Evolutionary conservation across 2,888 invertebrate species (phyloP).

Genomic region (Cheiracanthium punctorium): DNA sequence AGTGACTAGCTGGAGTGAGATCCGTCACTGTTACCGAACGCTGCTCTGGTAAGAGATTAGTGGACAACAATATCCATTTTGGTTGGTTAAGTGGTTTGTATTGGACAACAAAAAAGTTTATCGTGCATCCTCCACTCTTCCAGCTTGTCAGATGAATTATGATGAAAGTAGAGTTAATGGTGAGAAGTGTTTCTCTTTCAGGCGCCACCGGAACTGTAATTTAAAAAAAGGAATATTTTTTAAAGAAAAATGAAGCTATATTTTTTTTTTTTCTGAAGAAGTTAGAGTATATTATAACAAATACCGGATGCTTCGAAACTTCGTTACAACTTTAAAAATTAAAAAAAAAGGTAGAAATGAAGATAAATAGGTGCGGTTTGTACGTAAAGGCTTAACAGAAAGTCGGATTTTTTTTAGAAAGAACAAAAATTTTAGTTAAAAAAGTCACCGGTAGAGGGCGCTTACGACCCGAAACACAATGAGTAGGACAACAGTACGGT

Average conservation of each 20-base stretch:
- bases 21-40: constrained; percentile 78
- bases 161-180: constrained; percentile 93
- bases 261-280: neutral
- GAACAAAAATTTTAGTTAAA: too few relatives aligned
- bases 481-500: too few relatives aligned
- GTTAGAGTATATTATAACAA: too few relatives aligned
- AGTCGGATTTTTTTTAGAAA: too few relatives aligned
- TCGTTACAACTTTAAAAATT: too few relatives aligned
- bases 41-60: constrained; percentile 86
- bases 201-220: constrained; percentile 89
- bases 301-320: too few relatives aligned
- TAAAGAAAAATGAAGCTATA: neutral
- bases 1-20: constrained; percentile 95
- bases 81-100: constrained; percentile 78
- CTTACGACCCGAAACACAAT: too few relatives aligned
- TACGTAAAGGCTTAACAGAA: too few relatives aligned
- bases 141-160: constrained; percentile 93
- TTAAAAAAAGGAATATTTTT: neutral
- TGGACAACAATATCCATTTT: constrained; percentile 96
- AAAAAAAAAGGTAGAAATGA: too few relatives aligned
- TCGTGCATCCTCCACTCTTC: constrained; percentile 96
- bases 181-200: constrained; percentile 91
- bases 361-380: too few relatives aligned
- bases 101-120: constrained; percentile 95
- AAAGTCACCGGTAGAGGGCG: too few relatives aligned